phyloP scores from a whole-genome alignment of 1,140 invertebrate genomes.

The Frieseomelitta varia region DNA sequence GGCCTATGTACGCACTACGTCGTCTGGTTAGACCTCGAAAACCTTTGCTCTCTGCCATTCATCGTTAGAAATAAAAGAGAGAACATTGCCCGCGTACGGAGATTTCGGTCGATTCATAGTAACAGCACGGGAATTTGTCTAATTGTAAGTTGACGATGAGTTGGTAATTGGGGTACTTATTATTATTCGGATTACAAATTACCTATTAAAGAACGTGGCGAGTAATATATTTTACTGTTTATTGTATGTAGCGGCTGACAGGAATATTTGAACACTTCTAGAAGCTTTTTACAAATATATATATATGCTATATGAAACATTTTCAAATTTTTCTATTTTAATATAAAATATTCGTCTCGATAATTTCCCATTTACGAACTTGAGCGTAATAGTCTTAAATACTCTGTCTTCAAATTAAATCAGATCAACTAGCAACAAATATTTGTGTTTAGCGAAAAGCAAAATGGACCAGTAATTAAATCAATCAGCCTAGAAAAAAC shows the following conservation, averaged over 20 bases:
- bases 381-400: no score
- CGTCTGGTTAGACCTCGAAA: conserved; percentile 45
- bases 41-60: conserved; percentile 19
- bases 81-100: background rate
- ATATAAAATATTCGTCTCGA: no score
- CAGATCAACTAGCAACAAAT: background rate
- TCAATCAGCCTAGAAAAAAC: background rate
- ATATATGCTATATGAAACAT: no score
- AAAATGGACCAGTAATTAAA: background rate
- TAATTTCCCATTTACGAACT: no score
- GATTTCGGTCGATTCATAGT: background rate
- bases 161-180: background rate
- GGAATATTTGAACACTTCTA: no score
- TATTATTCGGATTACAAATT: background rate
- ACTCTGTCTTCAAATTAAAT: background rate
- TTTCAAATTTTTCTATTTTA: no score
- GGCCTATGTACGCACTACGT: conserved; percentile 40
- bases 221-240: background rate
- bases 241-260: background rate
- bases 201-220: background rate
- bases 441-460: background rate
- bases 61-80: background rate
- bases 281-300: no score
- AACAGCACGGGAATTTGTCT: background rate
- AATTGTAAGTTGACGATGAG: background rate